Conservation (phyloP, 2,797 vertebrate genomes). For the Danio jaintianensis region DNA sequence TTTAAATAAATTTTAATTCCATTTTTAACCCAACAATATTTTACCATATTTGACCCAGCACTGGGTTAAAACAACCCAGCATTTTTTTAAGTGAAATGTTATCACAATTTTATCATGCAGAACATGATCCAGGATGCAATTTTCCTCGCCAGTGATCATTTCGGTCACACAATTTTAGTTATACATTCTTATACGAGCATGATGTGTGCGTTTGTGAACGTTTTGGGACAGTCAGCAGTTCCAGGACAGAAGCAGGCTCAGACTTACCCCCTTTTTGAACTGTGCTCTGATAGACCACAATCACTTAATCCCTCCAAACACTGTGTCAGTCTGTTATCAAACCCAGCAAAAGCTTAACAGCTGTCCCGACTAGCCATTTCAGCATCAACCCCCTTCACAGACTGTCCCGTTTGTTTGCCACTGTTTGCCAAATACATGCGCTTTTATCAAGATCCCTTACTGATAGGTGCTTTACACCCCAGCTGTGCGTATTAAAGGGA, state of each 20-base stretch:
- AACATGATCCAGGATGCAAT: not conserved
- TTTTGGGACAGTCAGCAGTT: constrained; percentile 73
- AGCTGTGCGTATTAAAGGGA: not conserved
- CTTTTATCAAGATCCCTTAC: constrained; percentile 3
- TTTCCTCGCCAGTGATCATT: not conserved
- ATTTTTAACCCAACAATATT: no score
- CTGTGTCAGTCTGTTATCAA: constrained; percentile 73
- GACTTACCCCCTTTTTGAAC: constrained; percentile 63
- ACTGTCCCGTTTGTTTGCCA: not conserved
- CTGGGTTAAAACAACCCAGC: no score
- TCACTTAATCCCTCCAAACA: constrained; percentile 74
- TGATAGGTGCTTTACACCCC: not conserved
- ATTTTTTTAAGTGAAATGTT: no score
- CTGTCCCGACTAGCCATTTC: not conserved
- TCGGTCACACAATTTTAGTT: not conserved
- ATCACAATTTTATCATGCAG: no score
- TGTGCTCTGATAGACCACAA: constrained; percentile 75
- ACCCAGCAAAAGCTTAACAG: constrained; percentile 46
- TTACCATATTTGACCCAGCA: no score
- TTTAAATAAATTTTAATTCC: no score
- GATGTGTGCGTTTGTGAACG: constrained; percentile 4
- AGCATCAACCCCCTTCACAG: not conserved
- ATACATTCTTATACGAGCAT: constrained; percentile 7
- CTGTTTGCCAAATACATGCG: constrained; percentile 23
- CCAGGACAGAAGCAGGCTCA: constrained; percentile 65